phyloP scores from a whole-genome alignment of 2,113 vertebrate genomes.

The Elephas maximus region DNA sequence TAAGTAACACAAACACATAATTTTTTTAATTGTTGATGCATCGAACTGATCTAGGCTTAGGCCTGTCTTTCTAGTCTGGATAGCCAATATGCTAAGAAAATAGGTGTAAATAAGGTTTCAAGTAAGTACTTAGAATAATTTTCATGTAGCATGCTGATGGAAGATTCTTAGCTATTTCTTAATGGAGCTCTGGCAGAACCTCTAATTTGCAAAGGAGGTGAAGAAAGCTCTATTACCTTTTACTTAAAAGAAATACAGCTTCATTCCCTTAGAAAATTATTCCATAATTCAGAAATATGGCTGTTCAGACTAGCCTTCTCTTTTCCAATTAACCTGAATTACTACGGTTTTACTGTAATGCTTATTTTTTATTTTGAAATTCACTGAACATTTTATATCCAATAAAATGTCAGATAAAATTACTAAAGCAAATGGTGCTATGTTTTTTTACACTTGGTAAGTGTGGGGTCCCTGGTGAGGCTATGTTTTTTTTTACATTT shows the following conservation, averaged over 20 bases:
- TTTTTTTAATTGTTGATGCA: not conserved
- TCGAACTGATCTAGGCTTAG: not conserved
- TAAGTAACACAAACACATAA: not conserved
- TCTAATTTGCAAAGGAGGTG: not conserved
- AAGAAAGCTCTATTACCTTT: not conserved
- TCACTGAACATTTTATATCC: not conserved
- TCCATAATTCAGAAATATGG: not conserved
- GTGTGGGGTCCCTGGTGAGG: too few relatives aligned
- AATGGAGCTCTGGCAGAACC: not conserved
- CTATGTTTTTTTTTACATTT: not conserved
- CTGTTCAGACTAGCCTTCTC: not conserved
- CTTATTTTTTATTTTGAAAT: constrained; percentile 43
- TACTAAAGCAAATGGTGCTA: not conserved
- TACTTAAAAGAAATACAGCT: constrained; percentile 30
- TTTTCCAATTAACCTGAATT: constrained; percentile 35
- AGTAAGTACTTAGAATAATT: not conserved
- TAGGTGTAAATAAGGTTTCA: not conserved
- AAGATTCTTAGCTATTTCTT: not conserved
- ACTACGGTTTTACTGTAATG: not conserved
- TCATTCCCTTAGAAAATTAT: not conserved
- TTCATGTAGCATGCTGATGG: not conserved
- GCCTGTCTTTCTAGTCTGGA: not conserved
- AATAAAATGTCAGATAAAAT: constrained; percentile 21
- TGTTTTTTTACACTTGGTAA: not conserved
- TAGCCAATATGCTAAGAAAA: not conserved